Conservation (phyloP, 2,113 vertebrate species). For the Sitta europaea region DNA sequence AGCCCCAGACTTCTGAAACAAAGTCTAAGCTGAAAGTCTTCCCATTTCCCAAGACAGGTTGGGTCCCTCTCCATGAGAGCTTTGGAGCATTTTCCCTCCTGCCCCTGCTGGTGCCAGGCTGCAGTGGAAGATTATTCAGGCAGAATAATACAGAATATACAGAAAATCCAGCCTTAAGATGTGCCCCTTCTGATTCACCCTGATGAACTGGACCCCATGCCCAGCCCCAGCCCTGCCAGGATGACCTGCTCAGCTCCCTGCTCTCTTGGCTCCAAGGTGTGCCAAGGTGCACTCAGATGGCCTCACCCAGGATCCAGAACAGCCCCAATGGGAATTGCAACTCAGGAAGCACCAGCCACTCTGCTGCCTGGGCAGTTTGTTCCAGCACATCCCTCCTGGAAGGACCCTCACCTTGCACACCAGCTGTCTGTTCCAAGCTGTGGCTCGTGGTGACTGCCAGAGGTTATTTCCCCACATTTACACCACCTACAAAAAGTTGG, state of each 20-base stretch:
- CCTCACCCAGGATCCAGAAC: neutral
- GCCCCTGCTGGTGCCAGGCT: neutral
- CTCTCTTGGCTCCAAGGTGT: neutral
- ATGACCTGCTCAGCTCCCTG: neutral
- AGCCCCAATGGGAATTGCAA: fast-evolving
- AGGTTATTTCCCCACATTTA: neutral
- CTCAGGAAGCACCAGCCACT: neutral
- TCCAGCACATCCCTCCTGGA: neutral
- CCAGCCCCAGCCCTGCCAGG: neutral
- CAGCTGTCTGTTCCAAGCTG: neutral
- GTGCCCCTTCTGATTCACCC: neutral
- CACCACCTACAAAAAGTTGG: neutral
- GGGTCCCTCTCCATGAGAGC: neutral
- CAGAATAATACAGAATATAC: neutral
- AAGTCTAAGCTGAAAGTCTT: neutral
- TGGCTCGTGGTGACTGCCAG: neutral
- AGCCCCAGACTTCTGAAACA: neutral
- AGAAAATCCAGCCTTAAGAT: neutral
- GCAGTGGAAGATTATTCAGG: neutral
- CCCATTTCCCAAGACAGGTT: fast-evolving
- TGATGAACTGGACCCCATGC: neutral
- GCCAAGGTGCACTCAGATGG: neutral
- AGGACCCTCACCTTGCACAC: neutral
- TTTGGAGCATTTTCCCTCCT: neutral
- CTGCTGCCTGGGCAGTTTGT: neutral